Percentiles rank a stretch among this genome's conserved stretches.
Conservation (phyloP, 1,140 invertebrate genomes). For the Trichogramma pretiosum region DNA sequence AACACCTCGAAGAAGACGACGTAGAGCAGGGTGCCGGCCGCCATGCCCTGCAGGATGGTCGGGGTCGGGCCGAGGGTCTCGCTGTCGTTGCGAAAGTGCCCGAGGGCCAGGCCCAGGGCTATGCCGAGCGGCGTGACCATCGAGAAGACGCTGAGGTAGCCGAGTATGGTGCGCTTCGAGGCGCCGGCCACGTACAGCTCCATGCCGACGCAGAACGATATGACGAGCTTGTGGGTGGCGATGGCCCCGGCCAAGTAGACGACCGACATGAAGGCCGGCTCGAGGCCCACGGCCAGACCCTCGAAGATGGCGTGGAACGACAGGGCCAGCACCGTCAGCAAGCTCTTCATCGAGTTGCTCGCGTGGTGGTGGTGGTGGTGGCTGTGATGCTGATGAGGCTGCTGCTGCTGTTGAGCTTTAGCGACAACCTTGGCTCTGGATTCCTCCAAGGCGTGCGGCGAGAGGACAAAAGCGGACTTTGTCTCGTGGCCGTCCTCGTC, state of each 20-base stretch:
- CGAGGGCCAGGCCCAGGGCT: slow-evolving; percentile 49
- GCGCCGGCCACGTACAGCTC: slow-evolving; percentile 60
- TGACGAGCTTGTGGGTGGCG: slow-evolving; percentile 66
- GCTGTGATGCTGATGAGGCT: not conserved
- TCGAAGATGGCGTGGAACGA: slow-evolving; percentile 78
- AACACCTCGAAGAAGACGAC: slow-evolving; percentile 88
- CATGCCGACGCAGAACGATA: slow-evolving; percentile 61
- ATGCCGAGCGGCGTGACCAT: slow-evolving; percentile 65
- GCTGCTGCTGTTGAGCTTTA: not conserved
- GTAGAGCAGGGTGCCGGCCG: slow-evolving; percentile 78
- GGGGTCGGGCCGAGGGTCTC: slow-evolving; percentile 38
- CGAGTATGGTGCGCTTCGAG: slow-evolving; percentile 47
- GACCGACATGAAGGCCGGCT: slow-evolving; percentile 53
- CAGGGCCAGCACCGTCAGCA: slow-evolving; percentile 63
- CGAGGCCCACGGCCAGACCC: slow-evolving; percentile 70
- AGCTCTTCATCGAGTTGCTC: slow-evolving; percentile 48
- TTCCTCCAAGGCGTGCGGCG: not conserved
- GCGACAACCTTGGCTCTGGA: not conserved
- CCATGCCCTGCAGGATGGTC: slow-evolving; percentile 68
- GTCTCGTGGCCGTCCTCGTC: slow-evolving; percentile 18
- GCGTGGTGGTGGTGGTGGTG: not conserved
- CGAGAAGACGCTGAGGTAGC: slow-evolving; percentile 54
- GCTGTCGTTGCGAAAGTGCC: slow-evolving; percentile 41
- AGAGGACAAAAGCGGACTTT: not conserved
- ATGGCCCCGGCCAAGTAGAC: slow-evolving; percentile 63